Conservation (phyloP, 2,113 vertebrate genomes). For the Malurus cyaneus region DNA sequence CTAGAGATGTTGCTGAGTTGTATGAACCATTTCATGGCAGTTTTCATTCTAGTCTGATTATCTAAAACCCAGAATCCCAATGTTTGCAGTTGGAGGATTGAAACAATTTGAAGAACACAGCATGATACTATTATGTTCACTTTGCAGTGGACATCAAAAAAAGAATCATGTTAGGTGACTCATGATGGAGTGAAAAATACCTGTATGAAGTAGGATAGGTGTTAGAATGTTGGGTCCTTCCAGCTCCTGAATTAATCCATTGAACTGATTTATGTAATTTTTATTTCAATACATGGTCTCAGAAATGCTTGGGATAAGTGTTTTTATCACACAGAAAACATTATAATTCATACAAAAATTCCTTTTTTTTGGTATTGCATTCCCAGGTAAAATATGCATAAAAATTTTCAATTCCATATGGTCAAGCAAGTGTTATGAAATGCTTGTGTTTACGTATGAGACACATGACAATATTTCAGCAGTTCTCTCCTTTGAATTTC, state of each 20-base stretch:
- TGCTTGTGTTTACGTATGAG: not conserved
- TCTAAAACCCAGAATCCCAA: not conserved
- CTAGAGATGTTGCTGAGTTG: not conserved
- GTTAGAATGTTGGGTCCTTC: not conserved
- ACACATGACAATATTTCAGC: not conserved
- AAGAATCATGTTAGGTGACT: not conserved
- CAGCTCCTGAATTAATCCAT: not conserved
- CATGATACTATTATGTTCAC: not conserved
- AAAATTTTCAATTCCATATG: not conserved
- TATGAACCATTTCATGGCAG: not conserved
- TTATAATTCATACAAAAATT: not conserved
- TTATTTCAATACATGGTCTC: not conserved
- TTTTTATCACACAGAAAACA: not conserved
- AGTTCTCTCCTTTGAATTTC: not conserved
- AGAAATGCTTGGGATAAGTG: not conserved
- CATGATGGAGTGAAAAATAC: not conserved
- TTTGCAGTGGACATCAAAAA: not conserved
- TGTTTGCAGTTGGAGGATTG: not conserved
- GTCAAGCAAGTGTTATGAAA: not conserved
- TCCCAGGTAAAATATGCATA: not conserved
- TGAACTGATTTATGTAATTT: not conserved
- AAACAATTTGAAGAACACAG: not conserved
- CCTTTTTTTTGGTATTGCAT: not conserved
- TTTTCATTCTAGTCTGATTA: not conserved
- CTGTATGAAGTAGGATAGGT: not conserved